These are phyloP conservation scores for Parapsyche elsis DNA, from an alignment of 1,140 invertebrate genomes.

Conservation along the genomic window DNA sequence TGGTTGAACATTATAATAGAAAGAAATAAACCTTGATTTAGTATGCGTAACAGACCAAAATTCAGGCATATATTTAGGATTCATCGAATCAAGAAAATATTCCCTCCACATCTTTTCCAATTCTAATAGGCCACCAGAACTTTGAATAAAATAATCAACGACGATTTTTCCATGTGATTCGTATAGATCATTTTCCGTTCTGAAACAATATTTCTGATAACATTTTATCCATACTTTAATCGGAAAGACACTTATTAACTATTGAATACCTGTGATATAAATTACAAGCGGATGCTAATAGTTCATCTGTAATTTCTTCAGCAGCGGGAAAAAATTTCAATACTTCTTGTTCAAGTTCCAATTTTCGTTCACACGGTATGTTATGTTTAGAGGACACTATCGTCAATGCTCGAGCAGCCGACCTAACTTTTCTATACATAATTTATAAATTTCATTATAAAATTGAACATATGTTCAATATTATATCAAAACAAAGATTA, in stretches of 20 bases:
- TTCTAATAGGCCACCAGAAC: conserved; percentile 72
- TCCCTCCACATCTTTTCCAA: conserved; percentile 82
- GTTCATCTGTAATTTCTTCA: conserved; percentile 62
- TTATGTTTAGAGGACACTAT: conserved; percentile 61
- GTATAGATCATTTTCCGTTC: conserved; percentile 68
- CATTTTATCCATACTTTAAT: too few relatives aligned
- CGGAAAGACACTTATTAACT: too few relatives aligned
- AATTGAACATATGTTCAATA: neutral
- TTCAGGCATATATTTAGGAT: conserved; percentile 76
- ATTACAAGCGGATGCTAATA: conserved; percentile 65
- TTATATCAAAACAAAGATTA: neutral
- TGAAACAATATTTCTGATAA: conserved; percentile 53
- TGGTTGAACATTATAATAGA: neutral
- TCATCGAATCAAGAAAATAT: conserved; percentile 81
- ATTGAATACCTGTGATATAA: conserved; percentile 60
- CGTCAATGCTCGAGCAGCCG: conserved; percentile 75
- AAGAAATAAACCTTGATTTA: conserved; percentile 63
- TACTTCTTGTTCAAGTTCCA: conserved; percentile 66
- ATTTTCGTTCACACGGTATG: conserved; percentile 69
- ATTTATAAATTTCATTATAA: neutral
- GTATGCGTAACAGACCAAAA: conserved; percentile 83
- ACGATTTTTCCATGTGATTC: conserved; percentile 76
- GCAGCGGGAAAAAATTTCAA: conserved; percentile 64
- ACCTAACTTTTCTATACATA: conserved; percentile 69
- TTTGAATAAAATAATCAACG: conserved; percentile 70